Conservation (phyloP, 2,113 vertebrate species). For the Orycteropus afer region DNA sequence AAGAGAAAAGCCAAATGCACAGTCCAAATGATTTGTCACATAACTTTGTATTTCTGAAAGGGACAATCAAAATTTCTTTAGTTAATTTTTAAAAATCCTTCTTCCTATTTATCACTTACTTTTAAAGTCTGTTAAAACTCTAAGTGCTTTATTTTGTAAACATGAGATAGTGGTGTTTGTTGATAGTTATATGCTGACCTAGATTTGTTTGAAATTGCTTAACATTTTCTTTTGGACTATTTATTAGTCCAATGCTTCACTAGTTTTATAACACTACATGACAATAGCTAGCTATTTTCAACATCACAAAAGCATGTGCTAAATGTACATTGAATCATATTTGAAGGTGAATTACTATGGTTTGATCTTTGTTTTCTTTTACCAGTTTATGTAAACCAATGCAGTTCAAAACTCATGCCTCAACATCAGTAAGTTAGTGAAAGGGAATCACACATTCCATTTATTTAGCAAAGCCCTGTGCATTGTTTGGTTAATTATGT, state of each 20-base stretch:
- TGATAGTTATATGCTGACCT: not conserved
- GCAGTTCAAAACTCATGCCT: not conserved
- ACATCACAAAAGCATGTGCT: not conserved
- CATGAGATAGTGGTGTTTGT: not conserved
- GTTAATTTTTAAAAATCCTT: not conserved
- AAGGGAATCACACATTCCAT: not conserved
- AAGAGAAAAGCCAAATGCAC: not conserved
- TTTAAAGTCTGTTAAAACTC: not conserved
- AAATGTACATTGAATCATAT: not conserved
- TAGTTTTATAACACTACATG: not conserved
- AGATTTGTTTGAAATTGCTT: not conserved
- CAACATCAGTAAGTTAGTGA: not conserved
- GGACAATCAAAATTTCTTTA: not conserved
- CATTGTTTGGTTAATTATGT: not conserved
- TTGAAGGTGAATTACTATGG: constrained; percentile 20
- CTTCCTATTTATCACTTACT: not conserved
- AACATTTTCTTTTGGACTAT: not conserved
- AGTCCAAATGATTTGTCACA: not conserved
- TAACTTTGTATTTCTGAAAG: not conserved
- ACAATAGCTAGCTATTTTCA: not conserved
- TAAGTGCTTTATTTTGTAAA: constrained; percentile 14
- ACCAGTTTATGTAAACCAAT: not conserved
- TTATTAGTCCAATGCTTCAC: not conserved
- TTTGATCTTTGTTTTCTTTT: not conserved
- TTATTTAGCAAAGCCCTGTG: not conserved